A percentile compares a stretch with the other conserved stretches of the same genome.
Conservation (phyloP, 2,113 vertebrate species). For the Chionomys nivalis region DNA sequence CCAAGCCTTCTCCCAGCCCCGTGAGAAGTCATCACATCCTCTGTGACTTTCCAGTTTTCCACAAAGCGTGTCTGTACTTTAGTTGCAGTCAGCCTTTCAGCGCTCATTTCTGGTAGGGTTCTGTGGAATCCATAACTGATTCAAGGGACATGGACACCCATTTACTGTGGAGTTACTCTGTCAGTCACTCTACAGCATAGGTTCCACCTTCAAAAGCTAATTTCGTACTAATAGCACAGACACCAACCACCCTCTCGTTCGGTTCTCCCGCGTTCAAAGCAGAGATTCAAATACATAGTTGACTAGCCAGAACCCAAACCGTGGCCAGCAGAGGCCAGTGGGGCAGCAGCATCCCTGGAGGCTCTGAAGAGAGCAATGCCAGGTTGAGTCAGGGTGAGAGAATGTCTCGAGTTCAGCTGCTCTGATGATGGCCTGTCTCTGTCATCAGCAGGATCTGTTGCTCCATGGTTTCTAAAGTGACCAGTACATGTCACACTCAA, state of each 20-base stretch:
- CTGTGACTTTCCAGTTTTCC: not conserved
- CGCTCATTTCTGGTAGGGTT: not conserved
- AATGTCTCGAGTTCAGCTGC: not conserved
- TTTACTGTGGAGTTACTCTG: not conserved
- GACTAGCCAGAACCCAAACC: not conserved
- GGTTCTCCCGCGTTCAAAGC: not conserved
- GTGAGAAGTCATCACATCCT: not conserved
- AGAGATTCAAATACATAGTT: not conserved
- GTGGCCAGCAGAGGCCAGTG: not conserved
- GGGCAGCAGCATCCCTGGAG: rapidly evolving
- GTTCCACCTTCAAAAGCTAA: conserved; percentile 21
- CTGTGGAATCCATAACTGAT: not conserved
- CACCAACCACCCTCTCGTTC: too few relatives aligned
- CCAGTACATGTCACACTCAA: rapidly evolving
- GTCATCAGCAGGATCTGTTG: too few relatives aligned
- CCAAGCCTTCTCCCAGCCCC: too few relatives aligned
- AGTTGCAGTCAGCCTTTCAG: not conserved
- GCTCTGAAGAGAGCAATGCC: not conserved
- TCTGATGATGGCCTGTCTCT: rapidly evolving
- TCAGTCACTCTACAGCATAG: not conserved
- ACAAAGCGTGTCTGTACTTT: not conserved
- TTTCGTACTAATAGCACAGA: not conserved
- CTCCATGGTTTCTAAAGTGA: not conserved
- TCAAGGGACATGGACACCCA: not conserved
- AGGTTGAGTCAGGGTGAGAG: not conserved